Conservation (phyloP, 2,888 invertebrate species). For the Thecocarcelia acutangulata region DNA sequence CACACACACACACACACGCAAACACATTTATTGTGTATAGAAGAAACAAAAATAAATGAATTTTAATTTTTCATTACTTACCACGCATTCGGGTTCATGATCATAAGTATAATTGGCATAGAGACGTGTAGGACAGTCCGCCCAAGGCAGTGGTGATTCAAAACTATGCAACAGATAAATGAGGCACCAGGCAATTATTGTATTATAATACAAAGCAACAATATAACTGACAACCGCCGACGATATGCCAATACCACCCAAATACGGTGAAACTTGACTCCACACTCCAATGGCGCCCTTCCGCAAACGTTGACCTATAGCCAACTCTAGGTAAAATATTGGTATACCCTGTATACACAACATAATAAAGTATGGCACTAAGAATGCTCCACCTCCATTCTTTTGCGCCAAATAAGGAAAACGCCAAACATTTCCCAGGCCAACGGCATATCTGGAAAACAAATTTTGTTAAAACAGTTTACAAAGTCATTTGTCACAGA, state of each 20-base stretch:
- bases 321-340: constrained; percentile 96
- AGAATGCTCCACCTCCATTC: constrained; percentile 97
- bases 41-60: neutral
- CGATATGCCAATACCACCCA: constrained; percentile 95
- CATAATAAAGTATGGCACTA: constrained; percentile 98
- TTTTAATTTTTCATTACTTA: constrained; percentile 81
- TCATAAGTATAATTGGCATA: constrained; percentile 90
- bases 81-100: constrained; percentile 90
- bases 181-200: constrained; percentile 98
- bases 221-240: constrained; percentile 98
- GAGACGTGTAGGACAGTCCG: constrained; percentile 92
- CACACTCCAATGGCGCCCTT: constrained; percentile 97
- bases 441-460: constrained; percentile 88
- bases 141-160: constrained; percentile 94
- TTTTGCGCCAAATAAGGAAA: constrained; percentile 97
- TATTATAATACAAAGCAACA: constrained; percentile 98
- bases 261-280: constrained; percentile 92
- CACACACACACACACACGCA: too few species aligned
- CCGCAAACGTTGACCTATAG: constrained; percentile 95
- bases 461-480: constrained; percentile 3
- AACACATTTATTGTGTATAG: too few species aligned
- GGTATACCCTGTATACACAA: constrained; percentile 96
- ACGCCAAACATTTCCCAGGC: constrained; percentile 96
- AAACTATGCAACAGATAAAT: constrained; percentile 97
- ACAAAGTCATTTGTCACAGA: neutral